A percentile compares a stretch with the other conserved stretches of the same genome.
Evolutionary conservation across 2,888 invertebrate species (phyloP).

Genomic region (Lumbricus terrestris): DNA sequence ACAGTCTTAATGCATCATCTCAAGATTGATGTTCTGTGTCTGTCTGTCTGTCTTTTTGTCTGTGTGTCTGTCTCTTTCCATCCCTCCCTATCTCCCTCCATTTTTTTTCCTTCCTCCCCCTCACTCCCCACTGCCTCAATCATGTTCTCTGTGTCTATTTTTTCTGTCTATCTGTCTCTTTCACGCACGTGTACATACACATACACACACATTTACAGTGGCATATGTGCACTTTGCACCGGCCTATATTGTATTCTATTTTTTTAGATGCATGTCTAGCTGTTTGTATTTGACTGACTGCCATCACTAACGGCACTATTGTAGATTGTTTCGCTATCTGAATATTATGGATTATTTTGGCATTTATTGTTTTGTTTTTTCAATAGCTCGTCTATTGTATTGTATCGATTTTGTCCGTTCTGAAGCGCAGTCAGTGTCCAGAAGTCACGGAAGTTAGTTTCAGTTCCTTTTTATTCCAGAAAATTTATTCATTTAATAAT

Average conservation of each 20-base stretch:
- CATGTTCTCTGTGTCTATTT: too few species aligned
- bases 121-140: too few species aligned
- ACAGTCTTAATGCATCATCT: background rate
- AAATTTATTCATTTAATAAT: background rate
- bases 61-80: background rate
- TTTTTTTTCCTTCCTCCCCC: too few species aligned
- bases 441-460: constrained; percentile 71
- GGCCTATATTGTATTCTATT: too few species aligned
- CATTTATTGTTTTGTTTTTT: background rate
- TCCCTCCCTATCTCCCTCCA: too few species aligned
- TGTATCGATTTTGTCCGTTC: constrained; percentile 75
- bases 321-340: background rate
- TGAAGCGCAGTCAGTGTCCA: constrained; percentile 86
- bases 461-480: background rate
- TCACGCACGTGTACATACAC: too few species aligned
- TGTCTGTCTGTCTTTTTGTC: background rate
- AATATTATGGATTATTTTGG: background rate
- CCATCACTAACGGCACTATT: background rate
- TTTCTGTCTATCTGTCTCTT: too few species aligned
- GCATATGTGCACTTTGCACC: too few species aligned
- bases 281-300: background rate
- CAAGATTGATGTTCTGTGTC: background rate
- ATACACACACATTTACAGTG: too few species aligned
- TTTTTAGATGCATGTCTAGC: too few species aligned
- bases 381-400: constrained; percentile 65